Percentiles rank a stretch among this genome's conserved stretches.
phyloP scores from a whole-genome alignment of 2,888 invertebrate genomes.

The Abscondita cerata region DNA sequence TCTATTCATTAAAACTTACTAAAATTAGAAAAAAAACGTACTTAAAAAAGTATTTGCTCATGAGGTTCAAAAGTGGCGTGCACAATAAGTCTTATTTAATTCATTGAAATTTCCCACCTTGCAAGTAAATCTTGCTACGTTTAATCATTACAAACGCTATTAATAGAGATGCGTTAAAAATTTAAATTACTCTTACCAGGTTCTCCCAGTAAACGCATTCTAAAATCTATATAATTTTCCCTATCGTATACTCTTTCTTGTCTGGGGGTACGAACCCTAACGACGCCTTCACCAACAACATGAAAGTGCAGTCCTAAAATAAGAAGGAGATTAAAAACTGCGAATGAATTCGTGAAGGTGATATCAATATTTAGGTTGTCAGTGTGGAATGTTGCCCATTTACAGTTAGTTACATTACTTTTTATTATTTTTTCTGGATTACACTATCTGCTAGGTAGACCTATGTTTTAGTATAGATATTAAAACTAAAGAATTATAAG shows the following conservation, averaged over 20 bases:
- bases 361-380: background rate
- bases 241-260: conserved; percentile 88
- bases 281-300: conserved; percentile 93
- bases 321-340: conserved; percentile 12
- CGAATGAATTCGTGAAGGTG: background rate
- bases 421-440: background rate
- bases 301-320: conserved; percentile 87
- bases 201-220: conserved; percentile 91
- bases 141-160: background rate
- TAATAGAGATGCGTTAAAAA: background rate
- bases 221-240: conserved; percentile 94
- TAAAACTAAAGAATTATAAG: no score
- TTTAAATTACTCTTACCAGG: conserved; percentile 63
- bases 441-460: no score
- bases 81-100: no score
- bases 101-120: background rate
- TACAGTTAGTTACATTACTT: background rate
- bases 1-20: no score
- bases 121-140: background rate
- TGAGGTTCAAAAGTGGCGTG: no score
- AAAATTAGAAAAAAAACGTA: no score
- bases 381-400: background rate
- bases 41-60: no score
- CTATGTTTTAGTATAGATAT: no score
- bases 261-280: conserved; percentile 81